Base-by-base conservation (phyloP, 2,888 invertebrate species). In the Calameuta pallipes region DNA sequence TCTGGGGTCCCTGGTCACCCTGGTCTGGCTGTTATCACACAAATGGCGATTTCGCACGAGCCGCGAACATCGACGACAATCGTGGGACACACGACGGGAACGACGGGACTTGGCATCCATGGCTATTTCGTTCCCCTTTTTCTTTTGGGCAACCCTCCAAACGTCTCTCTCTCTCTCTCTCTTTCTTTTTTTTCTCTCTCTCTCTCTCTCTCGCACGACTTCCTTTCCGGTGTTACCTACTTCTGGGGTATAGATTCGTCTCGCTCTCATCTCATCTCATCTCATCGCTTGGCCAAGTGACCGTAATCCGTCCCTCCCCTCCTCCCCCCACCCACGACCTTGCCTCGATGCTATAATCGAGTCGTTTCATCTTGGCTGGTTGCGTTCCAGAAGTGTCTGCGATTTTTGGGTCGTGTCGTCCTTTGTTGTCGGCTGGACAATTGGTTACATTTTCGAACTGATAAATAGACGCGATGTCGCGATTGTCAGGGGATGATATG, bases 321-420 rank as follows among this genome's bases (percentile, higher is more conserved):
- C 33, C 33, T 1, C 33, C 3, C 33, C 73, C 77, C 56, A 75
- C 12, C 31, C 35, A 23, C 30, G 23, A 30, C 36, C 75, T 69
- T 33, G 74, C 69, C 73, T 41, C 74, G 76, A 68, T 56, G 74
- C 79, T 79, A 75, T 79, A 83, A 83, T 80, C 81, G 82, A 82
- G 71, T 79, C 76, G 80, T 76, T 78, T 79, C 80, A 74, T 74
- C 80, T 74, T 56, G 74, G 69, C 75, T 56, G 76, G 74, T 68
- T 70, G 68, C 69, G 37, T 73, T 73, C 74, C 79, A 74, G 76
- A 76, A 74, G 79, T 73, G 79, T 69, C 76, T 31, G 70, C 78
- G 75, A 78, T 78, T 78, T 78, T 78, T 69, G 76, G 73, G 56
- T 69, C 71, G 41, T 68, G 69, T 76, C 69, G 75, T 31, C 41